Percentiles rank a stretch among this genome's conserved stretches.
Conservation (phyloP, 2,113 vertebrate genomes). For the Eubucco bourcierii region DNA sequence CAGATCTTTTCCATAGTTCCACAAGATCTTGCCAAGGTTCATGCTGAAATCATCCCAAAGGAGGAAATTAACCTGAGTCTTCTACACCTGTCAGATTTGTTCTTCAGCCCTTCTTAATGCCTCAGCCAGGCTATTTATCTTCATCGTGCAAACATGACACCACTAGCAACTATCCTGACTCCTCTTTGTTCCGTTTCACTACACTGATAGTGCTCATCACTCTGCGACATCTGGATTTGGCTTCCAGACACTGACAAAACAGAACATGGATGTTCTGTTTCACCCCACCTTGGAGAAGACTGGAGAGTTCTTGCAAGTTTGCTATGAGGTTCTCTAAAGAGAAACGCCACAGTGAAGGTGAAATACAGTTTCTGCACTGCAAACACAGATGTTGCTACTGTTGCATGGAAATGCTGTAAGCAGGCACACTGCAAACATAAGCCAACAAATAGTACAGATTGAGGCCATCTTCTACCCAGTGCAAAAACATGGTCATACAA, state of each 20-base stretch:
- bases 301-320: neutral
- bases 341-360: neutral
- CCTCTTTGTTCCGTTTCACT: neutral
- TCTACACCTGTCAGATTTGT: neutral
- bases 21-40: neutral
- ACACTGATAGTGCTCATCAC: neutral
- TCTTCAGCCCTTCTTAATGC: neutral
- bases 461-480: neutral
- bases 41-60: neutral
- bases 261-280: neutral
- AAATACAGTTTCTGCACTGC: neutral
- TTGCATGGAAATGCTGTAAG: neutral
- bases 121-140: neutral
- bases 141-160: neutral
- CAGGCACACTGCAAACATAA: neutral
- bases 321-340: neutral
- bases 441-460: neutral
- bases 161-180: neutral
- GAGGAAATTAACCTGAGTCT: neutral
- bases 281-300: neutral
- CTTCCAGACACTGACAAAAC: neutral
- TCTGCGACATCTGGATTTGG: neutral
- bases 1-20: neutral
- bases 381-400: neutral
- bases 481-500: rapidly evolving